A percentile compares a stretch with the other conserved stretches of the same genome.
Evolutionary conservation across 92 coral and sea anemone species (phyloP).

Genomic region (Ricordea florida): DNA sequence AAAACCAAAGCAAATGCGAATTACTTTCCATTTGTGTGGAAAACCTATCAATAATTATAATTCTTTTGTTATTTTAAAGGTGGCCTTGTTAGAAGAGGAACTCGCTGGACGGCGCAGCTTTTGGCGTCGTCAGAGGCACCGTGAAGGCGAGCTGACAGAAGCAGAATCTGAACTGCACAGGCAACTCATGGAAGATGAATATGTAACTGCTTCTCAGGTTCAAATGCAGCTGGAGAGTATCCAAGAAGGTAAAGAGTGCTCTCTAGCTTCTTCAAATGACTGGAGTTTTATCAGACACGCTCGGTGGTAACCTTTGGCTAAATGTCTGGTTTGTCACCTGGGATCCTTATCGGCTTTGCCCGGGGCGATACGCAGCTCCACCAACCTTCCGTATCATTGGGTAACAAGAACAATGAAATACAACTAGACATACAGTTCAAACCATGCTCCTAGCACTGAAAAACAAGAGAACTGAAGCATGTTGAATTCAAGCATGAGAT

Average conservation of each 20-base stretch:
- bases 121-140: conserved; percentile 99
- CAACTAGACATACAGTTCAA: too few relatives aligned
- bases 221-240: conserved; percentile 77
- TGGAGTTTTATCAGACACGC: not conserved
- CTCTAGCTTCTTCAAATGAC: not conserved
- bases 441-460: too few relatives aligned
- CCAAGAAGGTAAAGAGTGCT: conserved; percentile 71
- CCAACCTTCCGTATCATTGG: too few relatives aligned
- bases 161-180: conserved; percentile 70
- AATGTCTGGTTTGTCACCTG: not conserved
- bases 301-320: too few relatives aligned
- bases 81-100: conserved; percentile 92
- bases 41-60: not conserved
- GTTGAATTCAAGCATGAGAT: too few relatives aligned
- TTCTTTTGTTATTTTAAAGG: conserved; percentile 53
- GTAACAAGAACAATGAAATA: too few relatives aligned
- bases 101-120: conserved; percentile 94
- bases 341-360: too few relatives aligned
- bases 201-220: conserved; percentile 83
- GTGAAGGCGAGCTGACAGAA: conserved; percentile 86
- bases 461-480: too few relatives aligned
- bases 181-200: conserved; percentile 77
- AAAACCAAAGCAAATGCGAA: too few relatives aligned
- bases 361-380: too few relatives aligned
- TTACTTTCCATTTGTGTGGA: too few relatives aligned